These are phyloP conservation scores for Naja naja DNA, from an alignment of 2,113 vertebrate genomes.

Conservation along the genomic window DNA sequence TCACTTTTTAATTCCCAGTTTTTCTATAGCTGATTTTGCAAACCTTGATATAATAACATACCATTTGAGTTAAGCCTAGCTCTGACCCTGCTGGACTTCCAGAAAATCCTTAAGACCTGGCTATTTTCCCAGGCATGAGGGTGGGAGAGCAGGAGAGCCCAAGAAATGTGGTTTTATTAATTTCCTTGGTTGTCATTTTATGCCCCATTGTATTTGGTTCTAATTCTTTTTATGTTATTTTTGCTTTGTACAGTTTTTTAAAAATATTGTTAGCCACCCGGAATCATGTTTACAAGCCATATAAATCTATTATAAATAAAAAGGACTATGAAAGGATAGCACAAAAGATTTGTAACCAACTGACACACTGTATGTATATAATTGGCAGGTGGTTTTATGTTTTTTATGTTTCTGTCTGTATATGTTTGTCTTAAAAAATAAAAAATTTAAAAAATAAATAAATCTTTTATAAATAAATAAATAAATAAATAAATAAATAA, in stretches of 20 bases:
- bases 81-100: not conserved
- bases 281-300: not conserved
- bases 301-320: not conserved
- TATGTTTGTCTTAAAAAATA: too few relatives aligned
- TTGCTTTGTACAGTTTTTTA: not conserved
- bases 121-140: not conserved
- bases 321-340: too few relatives aligned
- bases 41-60: not conserved
- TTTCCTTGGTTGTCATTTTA: not conserved
- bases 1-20: slow-evolving; percentile 3
- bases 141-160: not conserved
- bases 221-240: not conserved
- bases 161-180: not conserved
- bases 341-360: too few relatives aligned
- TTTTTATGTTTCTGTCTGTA: too few relatives aligned
- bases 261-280: not conserved
- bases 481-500: too few relatives aligned
- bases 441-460: too few relatives aligned
- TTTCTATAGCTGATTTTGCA: not conserved
- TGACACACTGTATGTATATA: too few relatives aligned
- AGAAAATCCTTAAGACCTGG: not conserved
- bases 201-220: not conserved
- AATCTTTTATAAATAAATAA: not conserved
- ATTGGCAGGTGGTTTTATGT: too few relatives aligned
- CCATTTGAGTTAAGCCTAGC: not conserved